phyloP scores from a whole-genome alignment of 2,888 invertebrate species.

The Meiosimyza decipiens region DNA sequence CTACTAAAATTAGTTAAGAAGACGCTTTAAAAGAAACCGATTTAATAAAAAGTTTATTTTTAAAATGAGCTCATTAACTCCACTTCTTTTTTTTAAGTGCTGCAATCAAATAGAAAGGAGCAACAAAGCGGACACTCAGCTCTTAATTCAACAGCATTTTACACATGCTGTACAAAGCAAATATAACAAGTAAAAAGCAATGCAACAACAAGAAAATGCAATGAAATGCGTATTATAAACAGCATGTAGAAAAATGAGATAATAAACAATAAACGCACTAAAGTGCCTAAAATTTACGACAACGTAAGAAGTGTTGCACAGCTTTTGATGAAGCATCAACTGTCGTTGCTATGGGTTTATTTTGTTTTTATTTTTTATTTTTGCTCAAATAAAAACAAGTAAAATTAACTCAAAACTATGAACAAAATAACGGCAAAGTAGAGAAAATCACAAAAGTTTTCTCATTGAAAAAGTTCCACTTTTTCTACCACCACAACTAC shows the following conservation, averaged over 20 bases:
- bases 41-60: no score
- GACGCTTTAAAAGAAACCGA: no score
- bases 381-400: neutral
- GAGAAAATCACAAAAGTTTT: constrained; percentile 61
- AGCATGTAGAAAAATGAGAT: constrained; percentile 13
- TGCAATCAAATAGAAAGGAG: no score
- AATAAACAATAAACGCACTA: constrained; percentile 6
- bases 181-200: neutral
- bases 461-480: constrained; percentile 48
- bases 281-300: constrained; percentile 37
- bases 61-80: no score
- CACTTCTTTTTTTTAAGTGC: no score
- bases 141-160: no score
- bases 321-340: neutral
- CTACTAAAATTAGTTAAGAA: no score
- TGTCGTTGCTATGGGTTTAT: neutral
- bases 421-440: constrained; percentile 43
- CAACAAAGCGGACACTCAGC: no score
- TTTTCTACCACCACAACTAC: neutral
- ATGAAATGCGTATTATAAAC: neutral
- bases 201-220: constrained; percentile 17
- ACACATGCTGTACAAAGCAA: neutral
- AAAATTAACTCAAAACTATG: constrained; percentile 31
- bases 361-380: constrained; percentile 19
- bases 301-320: constrained; percentile 34